Percentiles rank a stretch among this genome's conserved stretches.
Evolutionary conservation across 2,797 vertebrate genomes (phyloP).

Genomic region (Morus bassanus): DNA sequence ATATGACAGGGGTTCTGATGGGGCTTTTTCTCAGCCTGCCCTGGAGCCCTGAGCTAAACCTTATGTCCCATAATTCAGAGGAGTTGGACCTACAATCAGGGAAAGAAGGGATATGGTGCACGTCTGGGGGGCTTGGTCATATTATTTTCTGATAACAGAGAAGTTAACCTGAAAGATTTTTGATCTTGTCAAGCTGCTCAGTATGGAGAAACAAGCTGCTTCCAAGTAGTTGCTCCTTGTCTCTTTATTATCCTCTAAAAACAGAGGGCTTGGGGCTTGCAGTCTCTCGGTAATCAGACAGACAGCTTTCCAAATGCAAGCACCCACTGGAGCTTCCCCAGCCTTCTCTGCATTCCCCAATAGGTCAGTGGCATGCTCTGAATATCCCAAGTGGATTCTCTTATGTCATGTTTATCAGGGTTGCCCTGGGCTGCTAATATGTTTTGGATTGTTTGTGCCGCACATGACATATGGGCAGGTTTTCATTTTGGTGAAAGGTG

Average conservation of each 20-base stretch:
- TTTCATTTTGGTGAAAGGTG: constrained; percentile 62
- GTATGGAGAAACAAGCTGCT: background rate
- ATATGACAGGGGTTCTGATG: background rate
- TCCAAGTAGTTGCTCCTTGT: background rate
- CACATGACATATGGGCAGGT: constrained; percentile 55
- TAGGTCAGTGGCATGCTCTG: constrained; percentile 63
- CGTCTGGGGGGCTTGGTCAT: background rate
- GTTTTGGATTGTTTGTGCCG: constrained; percentile 65
- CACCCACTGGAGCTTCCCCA: constrained; percentile 20
- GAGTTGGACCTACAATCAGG: background rate
- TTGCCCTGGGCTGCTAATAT: constrained; percentile 70
- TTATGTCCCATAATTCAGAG: background rate
- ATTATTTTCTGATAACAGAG: background rate
- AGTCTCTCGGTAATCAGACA: background rate
- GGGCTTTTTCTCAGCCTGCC: background rate
- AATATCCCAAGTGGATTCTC: constrained; percentile 64
- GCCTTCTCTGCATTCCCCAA: constrained; percentile 49
- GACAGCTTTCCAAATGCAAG: background rate
- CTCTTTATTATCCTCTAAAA: background rate
- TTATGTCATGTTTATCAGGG: constrained; percentile 66
- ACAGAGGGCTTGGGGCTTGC: background rate
- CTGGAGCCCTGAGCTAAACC: background rate
- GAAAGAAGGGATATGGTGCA: background rate
- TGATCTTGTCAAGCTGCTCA: background rate
- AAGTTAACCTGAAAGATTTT: background rate